phyloP scores from a whole-genome alignment of 2,797 vertebrate species.

The Pogoniulus pusillus region DNA sequence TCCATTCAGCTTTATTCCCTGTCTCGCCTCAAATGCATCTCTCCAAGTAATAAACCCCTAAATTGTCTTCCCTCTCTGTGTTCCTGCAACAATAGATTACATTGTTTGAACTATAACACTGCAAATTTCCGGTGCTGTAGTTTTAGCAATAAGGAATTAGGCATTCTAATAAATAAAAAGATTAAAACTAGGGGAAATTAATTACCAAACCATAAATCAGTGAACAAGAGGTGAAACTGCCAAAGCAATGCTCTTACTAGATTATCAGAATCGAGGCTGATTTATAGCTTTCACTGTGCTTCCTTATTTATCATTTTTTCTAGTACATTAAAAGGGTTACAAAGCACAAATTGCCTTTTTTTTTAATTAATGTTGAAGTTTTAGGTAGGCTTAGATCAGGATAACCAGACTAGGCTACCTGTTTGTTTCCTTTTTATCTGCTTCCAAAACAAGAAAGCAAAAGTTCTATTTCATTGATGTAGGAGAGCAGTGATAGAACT shows the following conservation, averaged over 20 bases:
- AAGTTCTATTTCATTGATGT: constrained; percentile 29
- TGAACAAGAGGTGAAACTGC: constrained; percentile 70
- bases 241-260: constrained; percentile 72
- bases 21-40: neutral
- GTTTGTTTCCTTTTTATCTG: neutral
- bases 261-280: constrained; percentile 71
- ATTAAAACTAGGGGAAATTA: constrained; percentile 75
- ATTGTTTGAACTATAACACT: constrained; percentile 66
- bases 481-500: neutral
- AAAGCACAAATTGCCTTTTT: constrained; percentile 72
- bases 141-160: constrained; percentile 72
- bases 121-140: constrained; percentile 69
- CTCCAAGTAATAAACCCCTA: neutral
- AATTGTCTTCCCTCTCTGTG: neutral
- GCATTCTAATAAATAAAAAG: constrained; percentile 73
- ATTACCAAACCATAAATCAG: constrained; percentile 70
- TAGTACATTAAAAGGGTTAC: constrained; percentile 67
- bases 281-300: constrained; percentile 70
- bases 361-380: constrained; percentile 67
- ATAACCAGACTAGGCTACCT: neutral
- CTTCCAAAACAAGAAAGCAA: neutral
- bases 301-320: constrained; percentile 77
- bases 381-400: constrained; percentile 32
- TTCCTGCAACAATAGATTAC: constrained; percentile 54
- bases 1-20: neutral